phyloP scores from a whole-genome alignment of 2,888 invertebrate genomes.

The Melieria omissa region DNA sequence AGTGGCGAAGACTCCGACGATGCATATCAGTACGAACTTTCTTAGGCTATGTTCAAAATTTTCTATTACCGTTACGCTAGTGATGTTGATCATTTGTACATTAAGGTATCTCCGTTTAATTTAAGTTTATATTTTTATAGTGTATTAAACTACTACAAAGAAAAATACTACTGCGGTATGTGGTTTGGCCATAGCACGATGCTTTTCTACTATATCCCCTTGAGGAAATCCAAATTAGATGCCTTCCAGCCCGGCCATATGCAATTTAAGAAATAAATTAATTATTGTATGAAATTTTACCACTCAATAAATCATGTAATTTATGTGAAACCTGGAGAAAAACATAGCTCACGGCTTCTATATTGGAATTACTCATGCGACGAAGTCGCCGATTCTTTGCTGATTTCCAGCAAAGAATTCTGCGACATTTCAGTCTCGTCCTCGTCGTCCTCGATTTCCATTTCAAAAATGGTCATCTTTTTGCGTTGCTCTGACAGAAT shows the following conservation, averaged over 20 bases:
- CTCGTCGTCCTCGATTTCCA: conserved; percentile 93
- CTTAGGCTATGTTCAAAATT: conserved; percentile 43
- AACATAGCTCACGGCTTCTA: neutral
- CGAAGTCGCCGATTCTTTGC: conserved; percentile 59
- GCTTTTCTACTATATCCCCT: no score
- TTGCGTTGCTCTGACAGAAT: conserved; percentile 82
- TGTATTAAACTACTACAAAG: neutral
- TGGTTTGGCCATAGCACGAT: neutral
- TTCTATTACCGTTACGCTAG: no score
- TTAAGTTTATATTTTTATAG: neutral
- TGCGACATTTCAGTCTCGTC: conserved; percentile 76
- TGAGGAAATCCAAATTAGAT: no score
- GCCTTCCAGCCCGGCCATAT: no score
- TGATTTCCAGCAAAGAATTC: conserved; percentile 62
- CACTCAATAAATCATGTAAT: no score
- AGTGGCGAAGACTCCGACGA: conserved; percentile 68
- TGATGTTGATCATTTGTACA: no score
- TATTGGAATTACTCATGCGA: conserved; percentile 31
- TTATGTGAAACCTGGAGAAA: neutral
- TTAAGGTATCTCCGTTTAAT: neutral
- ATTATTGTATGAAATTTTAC: neutral
- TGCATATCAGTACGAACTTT: conserved; percentile 58
- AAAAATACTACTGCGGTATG: neutral
- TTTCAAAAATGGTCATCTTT: conserved; percentile 88
- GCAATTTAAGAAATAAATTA: neutral